Percentiles rank a stretch among this genome's conserved stretches.
These are phyloP conservation scores for Thymallus thymallus DNA, from an alignment of 2,113 vertebrate species.

Conservation along the genomic window DNA sequence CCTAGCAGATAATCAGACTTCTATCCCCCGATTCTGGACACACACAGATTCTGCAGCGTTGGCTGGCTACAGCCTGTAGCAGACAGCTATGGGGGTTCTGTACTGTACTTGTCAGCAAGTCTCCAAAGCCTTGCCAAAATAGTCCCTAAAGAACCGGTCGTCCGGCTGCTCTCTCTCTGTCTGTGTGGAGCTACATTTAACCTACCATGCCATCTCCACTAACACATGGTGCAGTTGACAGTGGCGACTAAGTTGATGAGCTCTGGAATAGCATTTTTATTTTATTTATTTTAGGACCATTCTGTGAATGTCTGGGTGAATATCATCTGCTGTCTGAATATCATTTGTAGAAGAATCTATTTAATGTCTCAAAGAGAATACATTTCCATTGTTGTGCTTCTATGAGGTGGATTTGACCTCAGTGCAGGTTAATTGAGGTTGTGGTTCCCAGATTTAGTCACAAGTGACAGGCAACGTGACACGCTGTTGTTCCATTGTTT, in stretches of 20 bases:
- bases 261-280: no score
- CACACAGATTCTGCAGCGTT: constrained; percentile 2
- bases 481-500: not conserved
- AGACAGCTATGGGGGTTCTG: not conserved
- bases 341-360: not conserved
- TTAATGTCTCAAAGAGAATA: not conserved
- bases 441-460: not conserved
- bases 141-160: not conserved
- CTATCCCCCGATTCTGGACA: not conserved
- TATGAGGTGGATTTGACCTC: no score
- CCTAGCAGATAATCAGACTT: no score
- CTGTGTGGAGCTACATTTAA: constrained; percentile 15
- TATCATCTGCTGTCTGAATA: not conserved
- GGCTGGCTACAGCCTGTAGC: not conserved
- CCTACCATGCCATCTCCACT: not conserved
- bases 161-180: constrained; percentile 1
- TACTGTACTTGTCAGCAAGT: not conserved
- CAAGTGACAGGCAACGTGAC: not conserved
- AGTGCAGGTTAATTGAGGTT: not conserved
- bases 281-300: no score
- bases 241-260: not conserved
- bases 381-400: not conserved
- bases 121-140: constrained; percentile 8
- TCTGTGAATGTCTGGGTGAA: not conserved
- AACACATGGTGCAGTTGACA: not conserved